Conservation (phyloP, 2,797 vertebrate species). For the Centropyge bicolor region DNA sequence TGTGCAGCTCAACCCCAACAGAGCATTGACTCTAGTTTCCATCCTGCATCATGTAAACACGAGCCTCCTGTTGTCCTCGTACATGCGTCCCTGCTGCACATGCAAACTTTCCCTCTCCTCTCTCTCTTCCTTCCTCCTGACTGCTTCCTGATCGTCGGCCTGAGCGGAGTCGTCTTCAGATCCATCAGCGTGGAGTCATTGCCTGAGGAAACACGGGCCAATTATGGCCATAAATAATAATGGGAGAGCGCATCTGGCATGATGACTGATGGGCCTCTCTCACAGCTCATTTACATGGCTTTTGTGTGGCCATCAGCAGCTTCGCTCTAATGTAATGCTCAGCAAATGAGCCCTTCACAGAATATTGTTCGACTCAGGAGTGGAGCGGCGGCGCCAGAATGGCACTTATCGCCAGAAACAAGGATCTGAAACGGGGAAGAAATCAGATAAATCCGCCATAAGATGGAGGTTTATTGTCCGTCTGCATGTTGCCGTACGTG, state of each 20-base stretch:
- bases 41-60: constrained; percentile 32
- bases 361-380: constrained; percentile 89
- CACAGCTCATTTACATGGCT: constrained; percentile 96
- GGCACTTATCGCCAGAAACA: constrained; percentile 86
- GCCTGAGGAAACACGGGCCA: constrained; percentile 96
- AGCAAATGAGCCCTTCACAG: constrained; percentile 92
- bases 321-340: constrained; percentile 91
- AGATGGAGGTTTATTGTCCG: constrained; percentile 21
- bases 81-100: constrained; percentile 16
- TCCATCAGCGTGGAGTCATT: constrained; percentile 94
- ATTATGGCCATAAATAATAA: constrained; percentile 99
- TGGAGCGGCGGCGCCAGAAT: constrained; percentile 86
- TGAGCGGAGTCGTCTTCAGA: constrained; percentile 88
- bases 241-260: constrained; percentile 93
- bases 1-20: constrained; percentile 16
- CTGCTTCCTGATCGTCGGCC: constrained; percentile 65
- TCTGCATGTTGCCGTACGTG: constrained; percentile 10
- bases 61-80: constrained; percentile 18
- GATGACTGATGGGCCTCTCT: constrained; percentile 94
- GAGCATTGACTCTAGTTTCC: neutral
- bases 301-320: constrained; percentile 94
- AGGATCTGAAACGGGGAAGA: constrained; percentile 83
- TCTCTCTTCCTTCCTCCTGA: constrained; percentile 23
- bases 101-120: constrained; percentile 36
- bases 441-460: neutral